Evolutionary conservation across 2,797 vertebrate species (phyloP), one percentile per base, ranked within the genome.

Genomic region (Platalea minor): DNA sequence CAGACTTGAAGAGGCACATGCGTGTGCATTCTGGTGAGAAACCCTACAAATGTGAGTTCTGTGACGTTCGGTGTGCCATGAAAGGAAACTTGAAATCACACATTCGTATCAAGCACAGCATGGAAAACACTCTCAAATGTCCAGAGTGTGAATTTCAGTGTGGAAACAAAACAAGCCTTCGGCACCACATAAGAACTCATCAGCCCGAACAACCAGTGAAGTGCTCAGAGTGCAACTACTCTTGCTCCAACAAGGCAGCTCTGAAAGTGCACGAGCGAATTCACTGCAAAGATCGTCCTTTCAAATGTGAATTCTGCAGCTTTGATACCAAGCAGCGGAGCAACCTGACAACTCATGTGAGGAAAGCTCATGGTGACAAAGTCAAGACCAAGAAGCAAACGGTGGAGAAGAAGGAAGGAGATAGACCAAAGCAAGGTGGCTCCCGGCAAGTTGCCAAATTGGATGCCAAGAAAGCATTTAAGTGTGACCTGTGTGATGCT

Each of bases 61-160:
- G 99, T 14, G 98, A 99, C 3, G 99, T 99, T 92, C 98, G 99
- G 95, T 99, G 99, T 51, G 99, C 99, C 97, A 99, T 99, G 99
- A 99, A 99, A 69, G 99, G 99, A 59, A 99, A 99, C 98, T 97
- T 99, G 43, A 99, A 99, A 76, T 99, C 99, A 0, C 99, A 99
- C 97, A 89, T 99, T 64, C 99, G 99, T 88, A 99, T 99, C 98
- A 99, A 99, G 93, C 99, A 99, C 80, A 98, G 98, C 91, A 96
- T 98, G 1, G 98, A 98, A 46, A 98, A 98, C 96, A 97, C 98
- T 31, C 98, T 99, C 95, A 98, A 97, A 94, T 99, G 99, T 86
- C 91, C 94, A 1, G 98, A 99, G 76, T 99, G 99, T 6, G 98
- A 99, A 53, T 99, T 99, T 97, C 98, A 98, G 93, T 99, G 99